Conservation (phyloP, 2,888 invertebrate species). For the Hydrotaea diabolus region DNA sequence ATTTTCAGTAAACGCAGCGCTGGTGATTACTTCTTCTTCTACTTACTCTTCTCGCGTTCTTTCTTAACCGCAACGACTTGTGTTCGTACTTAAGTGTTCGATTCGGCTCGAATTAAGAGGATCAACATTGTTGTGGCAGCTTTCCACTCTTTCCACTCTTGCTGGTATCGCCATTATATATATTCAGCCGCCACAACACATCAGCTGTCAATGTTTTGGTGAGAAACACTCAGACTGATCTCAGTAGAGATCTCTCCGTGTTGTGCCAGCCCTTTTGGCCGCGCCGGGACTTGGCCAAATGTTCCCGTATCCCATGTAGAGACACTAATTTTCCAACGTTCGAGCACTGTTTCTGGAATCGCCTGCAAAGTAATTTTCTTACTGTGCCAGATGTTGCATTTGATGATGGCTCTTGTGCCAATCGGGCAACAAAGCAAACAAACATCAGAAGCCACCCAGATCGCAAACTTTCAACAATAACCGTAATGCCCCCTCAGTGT, state of each 20-base stretch:
- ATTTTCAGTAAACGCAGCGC: constrained; percentile 52
- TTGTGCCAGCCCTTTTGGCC: background rate
- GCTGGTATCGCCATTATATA: background rate
- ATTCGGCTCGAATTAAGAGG: constrained; percentile 29
- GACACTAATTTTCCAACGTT: constrained; percentile 24
- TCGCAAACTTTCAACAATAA: constrained; percentile 66
- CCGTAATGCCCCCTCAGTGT: constrained; percentile 46
- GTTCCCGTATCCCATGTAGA: background rate
- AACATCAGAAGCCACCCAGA: constrained; percentile 69
- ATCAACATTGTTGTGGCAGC: constrained; percentile 17
- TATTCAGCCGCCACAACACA: constrained; percentile 16
- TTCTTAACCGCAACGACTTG: constrained; percentile 22
- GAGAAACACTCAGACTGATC: background rate
- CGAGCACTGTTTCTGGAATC: background rate
- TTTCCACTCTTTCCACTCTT: constrained; percentile 25
- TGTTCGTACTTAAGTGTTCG: background rate
- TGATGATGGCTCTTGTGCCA: background rate
- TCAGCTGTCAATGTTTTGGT: constrained; percentile 53
- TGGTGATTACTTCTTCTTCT: constrained; percentile 51
- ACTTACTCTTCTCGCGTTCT: constrained; percentile 10
- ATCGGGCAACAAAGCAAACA: constrained; percentile 44
- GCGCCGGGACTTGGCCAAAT: constrained; percentile 42
- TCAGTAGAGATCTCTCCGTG: background rate
- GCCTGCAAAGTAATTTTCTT: constrained; percentile 52
- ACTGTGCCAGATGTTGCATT: constrained; percentile 55